A percentile compares a stretch with the other conserved stretches of the same genome.
These are phyloP conservation scores for Callipepla squamata DNA, from an alignment of 2,113 vertebrate species.

Conservation along the genomic window DNA sequence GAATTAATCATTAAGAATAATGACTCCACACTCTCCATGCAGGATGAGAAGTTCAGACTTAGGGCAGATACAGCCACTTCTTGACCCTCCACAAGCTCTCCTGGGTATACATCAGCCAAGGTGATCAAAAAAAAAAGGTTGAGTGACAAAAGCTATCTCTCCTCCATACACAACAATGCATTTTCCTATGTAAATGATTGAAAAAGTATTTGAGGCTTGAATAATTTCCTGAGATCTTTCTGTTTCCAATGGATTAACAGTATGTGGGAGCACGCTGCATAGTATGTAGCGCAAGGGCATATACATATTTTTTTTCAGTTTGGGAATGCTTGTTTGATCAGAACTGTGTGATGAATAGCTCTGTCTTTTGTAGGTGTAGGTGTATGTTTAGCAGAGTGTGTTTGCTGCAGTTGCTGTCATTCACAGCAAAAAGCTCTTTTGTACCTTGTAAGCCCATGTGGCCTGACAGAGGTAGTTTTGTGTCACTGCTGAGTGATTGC, in stretches of 20 bases:
- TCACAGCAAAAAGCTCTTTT: conserved; percentile 39
- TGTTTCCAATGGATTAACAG: neutral
- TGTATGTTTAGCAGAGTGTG: neutral
- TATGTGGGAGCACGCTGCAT: neutral
- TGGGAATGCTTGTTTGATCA: neutral
- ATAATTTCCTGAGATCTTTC: neutral
- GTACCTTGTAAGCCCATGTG: conserved; percentile 38
- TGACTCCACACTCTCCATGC: rapidly evolving
- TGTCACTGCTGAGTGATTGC: conserved; percentile 21
- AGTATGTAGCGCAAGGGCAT: neutral
- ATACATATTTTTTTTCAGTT: neutral
- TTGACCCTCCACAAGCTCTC: neutral
- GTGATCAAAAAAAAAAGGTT: neutral
- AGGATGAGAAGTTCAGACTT: neutral
- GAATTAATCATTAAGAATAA: neutral
- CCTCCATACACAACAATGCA: rapidly evolving
- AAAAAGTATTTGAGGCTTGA: neutral
- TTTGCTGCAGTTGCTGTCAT: conserved; percentile 42
- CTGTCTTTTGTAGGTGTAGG: neutral
- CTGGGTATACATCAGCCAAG: neutral
- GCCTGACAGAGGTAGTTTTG: conserved; percentile 52
- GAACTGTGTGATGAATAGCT: conserved; percentile 5
- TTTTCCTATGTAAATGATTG: neutral
- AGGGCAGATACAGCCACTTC: neutral
- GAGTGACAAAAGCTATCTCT: neutral